Evolutionary conservation across 2,888 invertebrate genomes (phyloP).

Genomic region (Mythimna vitellina): DNA sequence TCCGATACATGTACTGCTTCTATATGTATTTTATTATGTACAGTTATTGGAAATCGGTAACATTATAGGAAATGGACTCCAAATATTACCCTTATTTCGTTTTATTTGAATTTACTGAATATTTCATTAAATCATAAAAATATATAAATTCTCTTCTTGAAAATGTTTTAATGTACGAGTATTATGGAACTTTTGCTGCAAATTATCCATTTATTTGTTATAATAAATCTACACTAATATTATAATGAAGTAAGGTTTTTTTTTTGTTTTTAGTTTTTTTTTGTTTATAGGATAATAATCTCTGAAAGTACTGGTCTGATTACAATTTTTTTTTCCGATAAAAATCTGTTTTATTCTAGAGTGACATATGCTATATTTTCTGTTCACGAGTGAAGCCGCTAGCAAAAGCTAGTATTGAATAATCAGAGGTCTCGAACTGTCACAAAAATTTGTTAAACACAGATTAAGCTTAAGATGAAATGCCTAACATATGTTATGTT

Average conservation of each 20-base stretch:
- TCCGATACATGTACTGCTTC: not conserved
- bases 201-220: not conserved
- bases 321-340: too few species aligned
- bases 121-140: conserved; percentile 3
- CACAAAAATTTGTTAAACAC: not conserved
- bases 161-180: not conserved
- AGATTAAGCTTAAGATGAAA: not conserved
- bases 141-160: not conserved
- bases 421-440: not conserved
- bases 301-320: too few species aligned
- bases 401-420: not conserved
- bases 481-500: too few species aligned
- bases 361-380: too few species aligned
- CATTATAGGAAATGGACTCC: conserved; percentile 11
- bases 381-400: too few species aligned
- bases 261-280: too few species aligned
- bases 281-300: too few species aligned
- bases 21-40: not conserved
- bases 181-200: not conserved
- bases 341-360: too few species aligned
- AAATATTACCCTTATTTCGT: conserved; percentile 13
- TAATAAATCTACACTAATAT: not conserved
- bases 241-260: too few species aligned
- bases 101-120: conserved; percentile 4
- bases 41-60: conserved; percentile 25